These are phyloP conservation scores for Chlorodrepanis virens DNA, from an alignment of 2,113 vertebrate genomes.

Conservation along the genomic window DNA sequence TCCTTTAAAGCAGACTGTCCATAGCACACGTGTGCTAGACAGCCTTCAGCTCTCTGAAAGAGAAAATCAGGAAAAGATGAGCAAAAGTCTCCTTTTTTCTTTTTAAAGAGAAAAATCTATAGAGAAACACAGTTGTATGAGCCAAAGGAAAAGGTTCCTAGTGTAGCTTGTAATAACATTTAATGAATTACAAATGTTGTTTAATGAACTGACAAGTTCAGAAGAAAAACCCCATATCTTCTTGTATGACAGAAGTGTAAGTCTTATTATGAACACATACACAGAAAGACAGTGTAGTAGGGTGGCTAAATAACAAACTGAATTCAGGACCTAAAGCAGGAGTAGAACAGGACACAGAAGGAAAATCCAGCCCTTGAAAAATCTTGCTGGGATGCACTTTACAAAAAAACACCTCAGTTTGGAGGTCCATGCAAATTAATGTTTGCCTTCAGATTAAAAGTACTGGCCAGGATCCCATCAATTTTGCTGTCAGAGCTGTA, in stretches of 20 bases:
- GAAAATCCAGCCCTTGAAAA: not conserved
- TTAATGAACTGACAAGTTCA: not conserved
- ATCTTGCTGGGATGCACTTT: not conserved
- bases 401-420: not conserved
- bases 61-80: not conserved
- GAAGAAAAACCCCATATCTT: fast-evolving
- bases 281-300: not conserved
- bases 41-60: not conserved
- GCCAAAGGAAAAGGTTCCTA: not conserved
- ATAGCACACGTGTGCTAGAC: not conserved
- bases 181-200: not conserved
- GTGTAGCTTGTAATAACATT: not conserved
- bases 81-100: not conserved
- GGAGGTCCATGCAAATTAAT: not conserved
- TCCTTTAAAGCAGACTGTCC: not conserved
- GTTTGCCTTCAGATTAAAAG: not conserved
- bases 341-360: not conserved
- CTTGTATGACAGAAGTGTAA: not conserved
- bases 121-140: not conserved
- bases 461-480: not conserved
- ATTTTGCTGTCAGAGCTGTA: not conserved
- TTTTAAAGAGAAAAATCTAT: not conserved
- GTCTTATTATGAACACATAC: not conserved
- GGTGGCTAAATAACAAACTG: not conserved
- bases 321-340: not conserved